Base-by-base conservation (phyloP, 2,888 invertebrate genomes). In the Carpatolechia fugitivella region DNA sequence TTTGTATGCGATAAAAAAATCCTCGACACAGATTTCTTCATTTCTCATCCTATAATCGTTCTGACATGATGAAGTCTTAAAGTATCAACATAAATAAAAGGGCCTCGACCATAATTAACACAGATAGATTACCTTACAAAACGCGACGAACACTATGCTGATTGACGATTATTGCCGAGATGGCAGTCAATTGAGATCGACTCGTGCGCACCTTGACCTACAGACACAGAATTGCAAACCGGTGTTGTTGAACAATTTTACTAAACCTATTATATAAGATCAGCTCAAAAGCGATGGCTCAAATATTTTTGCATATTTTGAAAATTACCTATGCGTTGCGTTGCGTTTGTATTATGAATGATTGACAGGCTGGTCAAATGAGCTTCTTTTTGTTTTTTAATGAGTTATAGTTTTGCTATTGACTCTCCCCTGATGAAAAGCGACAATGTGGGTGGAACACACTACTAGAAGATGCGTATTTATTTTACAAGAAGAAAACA, bases 161-260 rank as follows among this genome's bases (percentile, higher is more conserved):
- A 50, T 50, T 50, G 36, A 50, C 18, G 36, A 36, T 50, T 36
- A 50, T 50, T 36, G 35, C 24, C 35, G 24, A 20, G 36, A 50
- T 36, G 49, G 33, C 49, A 50, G 49, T 50, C 24, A 36, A 50
- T 50, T 50, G 36, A 24, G 36, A 33, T 41, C 48, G 18, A 50
- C 49, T 50, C 49, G 8, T 13, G 49, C 49, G 49, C 49, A 36
- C 33, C 48, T 33, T 48, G 48, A 48, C 48, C 29, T 47, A 47
- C 46, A 47, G 30, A 47, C 29, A 38, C 41, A 24, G 11, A 48
- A 14, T 6, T 5, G 31, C 31, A 33, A n/a, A 29, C 46, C 16
- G 16, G 16, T 38, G 16, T 13, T n/a, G 46, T 29, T 24, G 8
- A n/a, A n/a, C n/a, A n/a, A n/a, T n/a, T n/a, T n/a, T n/a, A n/a